These are phyloP conservation scores for Mystacornis crossleyi DNA, from an alignment of 2,113 vertebrate species.

Conservation along the genomic window DNA sequence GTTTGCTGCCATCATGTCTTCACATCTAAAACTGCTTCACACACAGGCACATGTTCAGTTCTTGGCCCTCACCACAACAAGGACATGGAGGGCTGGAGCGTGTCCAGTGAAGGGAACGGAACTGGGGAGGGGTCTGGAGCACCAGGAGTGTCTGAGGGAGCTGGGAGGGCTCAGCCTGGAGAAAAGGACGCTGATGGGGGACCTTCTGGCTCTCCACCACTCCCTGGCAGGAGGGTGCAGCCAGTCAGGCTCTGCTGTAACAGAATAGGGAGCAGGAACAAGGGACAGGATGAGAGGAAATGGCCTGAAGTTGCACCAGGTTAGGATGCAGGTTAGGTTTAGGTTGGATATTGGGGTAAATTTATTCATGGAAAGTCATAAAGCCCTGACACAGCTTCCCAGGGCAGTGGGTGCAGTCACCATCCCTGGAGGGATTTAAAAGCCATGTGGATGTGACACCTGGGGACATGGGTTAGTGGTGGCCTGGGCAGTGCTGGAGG, in stretches of 20 bases:
- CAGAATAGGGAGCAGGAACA: neutral
- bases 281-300: neutral
- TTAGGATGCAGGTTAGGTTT: too few relatives aligned
- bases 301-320: neutral
- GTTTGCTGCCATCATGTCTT: neutral
- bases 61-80: neutral
- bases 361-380: neutral
- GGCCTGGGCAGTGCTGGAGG: neutral
- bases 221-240: neutral
- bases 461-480: neutral
- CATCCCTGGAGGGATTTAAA: neutral
- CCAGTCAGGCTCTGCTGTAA: neutral
- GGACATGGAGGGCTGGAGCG: neutral
- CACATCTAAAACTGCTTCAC: rapidly evolving
- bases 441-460: neutral
- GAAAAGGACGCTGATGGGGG: neutral
- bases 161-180: neutral
- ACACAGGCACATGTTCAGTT: neutral
- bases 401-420: neutral
- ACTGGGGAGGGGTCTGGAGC: neutral
- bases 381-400: neutral
- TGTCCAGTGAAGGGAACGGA: neutral
- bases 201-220: neutral
- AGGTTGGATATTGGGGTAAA: neutral
- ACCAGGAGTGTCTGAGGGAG: neutral